A percentile compares a stretch with the other conserved stretches of the same genome.
These are phyloP conservation scores for Panthera tigris DNA, from an alignment of 2,113 vertebrate genomes.

Conservation along the genomic window DNA sequence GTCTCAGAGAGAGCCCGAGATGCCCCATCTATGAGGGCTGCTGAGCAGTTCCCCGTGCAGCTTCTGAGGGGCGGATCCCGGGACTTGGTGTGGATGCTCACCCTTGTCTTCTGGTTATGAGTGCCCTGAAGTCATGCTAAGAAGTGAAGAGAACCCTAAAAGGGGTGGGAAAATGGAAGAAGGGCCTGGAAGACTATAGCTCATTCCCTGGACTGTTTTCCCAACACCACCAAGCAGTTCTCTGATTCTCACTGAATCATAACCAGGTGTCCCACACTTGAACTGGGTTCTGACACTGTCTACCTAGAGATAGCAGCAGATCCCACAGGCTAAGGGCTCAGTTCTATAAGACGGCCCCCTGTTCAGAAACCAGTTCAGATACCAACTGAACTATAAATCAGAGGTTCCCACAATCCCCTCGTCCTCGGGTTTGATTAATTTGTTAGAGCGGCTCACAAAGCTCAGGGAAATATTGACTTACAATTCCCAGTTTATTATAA, in stretches of 20 bases:
- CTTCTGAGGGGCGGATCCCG: neutral
- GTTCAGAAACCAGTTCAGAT: neutral
- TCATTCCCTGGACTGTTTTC: neutral
- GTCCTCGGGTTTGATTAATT: neutral
- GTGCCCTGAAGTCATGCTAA: neutral
- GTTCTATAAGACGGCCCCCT: neutral
- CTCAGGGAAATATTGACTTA: neutral
- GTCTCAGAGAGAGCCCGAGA: neutral
- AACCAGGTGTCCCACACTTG: neutral
- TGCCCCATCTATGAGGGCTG: neutral
- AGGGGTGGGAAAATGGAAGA: neutral
- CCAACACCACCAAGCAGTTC: neutral
- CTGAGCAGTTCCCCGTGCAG: fast-evolving
- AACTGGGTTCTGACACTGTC: neutral
- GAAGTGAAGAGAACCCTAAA: neutral
- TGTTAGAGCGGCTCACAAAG: neutral
- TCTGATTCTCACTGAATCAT: neutral
- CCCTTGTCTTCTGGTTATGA: neutral
- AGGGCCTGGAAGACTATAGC: neutral
- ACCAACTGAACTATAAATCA: neutral
- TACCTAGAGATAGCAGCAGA: neutral
- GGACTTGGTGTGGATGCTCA: neutral
- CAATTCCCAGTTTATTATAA: neutral
- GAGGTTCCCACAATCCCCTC: neutral
- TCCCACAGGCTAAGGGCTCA: neutral